These are phyloP conservation scores for Neopelma chrysocephalum DNA, from an alignment of 2,797 vertebrate species.

Conservation along the genomic window DNA sequence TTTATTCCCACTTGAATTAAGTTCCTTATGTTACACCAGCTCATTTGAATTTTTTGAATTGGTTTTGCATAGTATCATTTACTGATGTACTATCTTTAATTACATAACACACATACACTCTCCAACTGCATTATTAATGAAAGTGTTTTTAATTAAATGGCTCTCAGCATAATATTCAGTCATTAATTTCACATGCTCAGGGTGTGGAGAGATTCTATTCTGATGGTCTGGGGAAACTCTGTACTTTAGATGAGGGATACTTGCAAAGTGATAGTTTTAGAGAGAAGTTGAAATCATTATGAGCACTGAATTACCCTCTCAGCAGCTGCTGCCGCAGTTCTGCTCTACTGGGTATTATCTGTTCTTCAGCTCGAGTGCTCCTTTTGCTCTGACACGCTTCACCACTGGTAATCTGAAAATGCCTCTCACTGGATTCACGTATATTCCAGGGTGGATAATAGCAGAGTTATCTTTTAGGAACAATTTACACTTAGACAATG, in stretches of 20 bases:
- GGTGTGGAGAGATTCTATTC: conserved; percentile 16
- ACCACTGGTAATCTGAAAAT: neutral
- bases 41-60: conserved; percentile 72
- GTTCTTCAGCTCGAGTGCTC: conserved; percentile 47
- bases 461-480: neutral
- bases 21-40: conserved; percentile 54
- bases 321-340: conserved; percentile 36
- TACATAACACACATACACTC: conserved; percentile 63
- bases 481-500: neutral
- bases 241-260: conserved; percentile 39
- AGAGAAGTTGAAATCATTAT: neutral
- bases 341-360: conserved; percentile 46
- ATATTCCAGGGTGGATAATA: neutral
- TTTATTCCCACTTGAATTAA: conserved; percentile 66
- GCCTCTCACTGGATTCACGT: neutral
- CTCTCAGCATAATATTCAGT: conserved; percentile 58
- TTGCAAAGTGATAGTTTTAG: neutral
- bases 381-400: conserved; percentile 24
- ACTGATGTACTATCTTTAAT: conserved; percentile 75
- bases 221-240: conserved; percentile 36
- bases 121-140: conserved; percentile 64
- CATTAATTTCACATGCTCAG: conserved; percentile 61
- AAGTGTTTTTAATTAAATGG: conserved; percentile 69
- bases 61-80: conserved; percentile 73
- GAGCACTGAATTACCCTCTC: conserved; percentile 50